Conservation (phyloP, 2,888 invertebrate species). For the Catotricha subobsoleta region DNA sequence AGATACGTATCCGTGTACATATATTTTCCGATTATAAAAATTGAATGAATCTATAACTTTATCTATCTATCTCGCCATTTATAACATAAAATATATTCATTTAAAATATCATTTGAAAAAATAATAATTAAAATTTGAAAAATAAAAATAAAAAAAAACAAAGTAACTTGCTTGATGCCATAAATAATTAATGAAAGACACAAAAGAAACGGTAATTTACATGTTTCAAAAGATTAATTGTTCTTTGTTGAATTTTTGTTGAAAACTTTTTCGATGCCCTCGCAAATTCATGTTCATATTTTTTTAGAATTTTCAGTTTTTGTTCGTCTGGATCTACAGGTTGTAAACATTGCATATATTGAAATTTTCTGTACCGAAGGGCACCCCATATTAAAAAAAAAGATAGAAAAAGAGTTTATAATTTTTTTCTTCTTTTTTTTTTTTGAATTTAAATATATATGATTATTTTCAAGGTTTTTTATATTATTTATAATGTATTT, state of each 20-base stretch:
- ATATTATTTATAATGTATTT: too few relatives aligned
- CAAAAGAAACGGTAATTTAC: slow-evolving; percentile 17
- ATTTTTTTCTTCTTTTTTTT: too few relatives aligned
- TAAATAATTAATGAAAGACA: too few relatives aligned
- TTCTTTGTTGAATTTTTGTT: slow-evolving; percentile 20
- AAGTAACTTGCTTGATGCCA: not conserved
- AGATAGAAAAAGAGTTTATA: not conserved
- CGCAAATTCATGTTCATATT: slow-evolving; percentile 15
- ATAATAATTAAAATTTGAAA: not conserved
- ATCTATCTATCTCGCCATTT: too few relatives aligned
- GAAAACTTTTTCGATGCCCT: slow-evolving; percentile 18
- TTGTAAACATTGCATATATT: slow-evolving; percentile 21
- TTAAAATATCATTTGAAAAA: too few relatives aligned
- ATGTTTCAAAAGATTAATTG: slow-evolving; percentile 22
- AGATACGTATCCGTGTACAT: too few relatives aligned
- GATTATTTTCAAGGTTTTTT: too few relatives aligned
- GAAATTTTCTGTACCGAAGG: slow-evolving; percentile 17
- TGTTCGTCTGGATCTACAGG: slow-evolving; percentile 26
- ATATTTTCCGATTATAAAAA: too few relatives aligned
- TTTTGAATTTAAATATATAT: too few relatives aligned
- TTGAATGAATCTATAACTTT: too few relatives aligned
- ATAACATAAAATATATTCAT: too few relatives aligned
- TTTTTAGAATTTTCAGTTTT: slow-evolving; percentile 17
- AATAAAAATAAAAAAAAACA: not conserved
- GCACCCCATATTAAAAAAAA: not conserved